phyloP scores from a whole-genome alignment of 2,113 vertebrate species.

The Cygnus atratus region DNA sequence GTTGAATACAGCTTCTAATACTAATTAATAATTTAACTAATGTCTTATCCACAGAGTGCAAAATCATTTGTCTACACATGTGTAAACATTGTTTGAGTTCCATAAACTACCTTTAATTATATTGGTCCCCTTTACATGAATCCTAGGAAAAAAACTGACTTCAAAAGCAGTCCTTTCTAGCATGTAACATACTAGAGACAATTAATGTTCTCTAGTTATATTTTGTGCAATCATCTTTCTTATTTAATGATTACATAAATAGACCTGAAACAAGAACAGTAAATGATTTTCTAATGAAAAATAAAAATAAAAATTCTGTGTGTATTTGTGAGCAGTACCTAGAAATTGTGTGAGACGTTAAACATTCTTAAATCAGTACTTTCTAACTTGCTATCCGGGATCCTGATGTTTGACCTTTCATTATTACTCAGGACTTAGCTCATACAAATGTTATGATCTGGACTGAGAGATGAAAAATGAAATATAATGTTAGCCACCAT shows the following conservation, averaged over 20 bases:
- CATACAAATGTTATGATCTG: background rate
- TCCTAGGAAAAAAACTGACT: background rate
- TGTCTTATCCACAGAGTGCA: background rate
- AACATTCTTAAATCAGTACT: background rate
- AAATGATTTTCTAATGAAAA: background rate
- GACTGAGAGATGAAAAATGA: background rate
- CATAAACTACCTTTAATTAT: background rate
- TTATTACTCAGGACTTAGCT: background rate
- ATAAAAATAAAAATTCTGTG: background rate
- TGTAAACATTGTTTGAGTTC: background rate
- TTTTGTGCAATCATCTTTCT: background rate
- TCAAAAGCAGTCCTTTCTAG: background rate
- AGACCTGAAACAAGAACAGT: background rate
- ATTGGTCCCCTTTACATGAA: background rate
- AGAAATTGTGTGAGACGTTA: background rate
- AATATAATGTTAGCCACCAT: background rate
- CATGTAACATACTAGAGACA: rapidly evolving
- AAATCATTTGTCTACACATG: background rate
- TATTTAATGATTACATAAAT: background rate
- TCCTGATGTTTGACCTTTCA: background rate
- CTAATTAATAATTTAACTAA: background rate
- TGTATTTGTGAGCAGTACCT: background rate
- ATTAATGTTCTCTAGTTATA: background rate
- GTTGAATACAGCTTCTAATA: background rate
- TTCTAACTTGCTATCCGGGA: background rate